Evolutionary conservation across 2,888 invertebrate genomes (phyloP).

Genomic region (Carterocephalus palaemon): DNA sequence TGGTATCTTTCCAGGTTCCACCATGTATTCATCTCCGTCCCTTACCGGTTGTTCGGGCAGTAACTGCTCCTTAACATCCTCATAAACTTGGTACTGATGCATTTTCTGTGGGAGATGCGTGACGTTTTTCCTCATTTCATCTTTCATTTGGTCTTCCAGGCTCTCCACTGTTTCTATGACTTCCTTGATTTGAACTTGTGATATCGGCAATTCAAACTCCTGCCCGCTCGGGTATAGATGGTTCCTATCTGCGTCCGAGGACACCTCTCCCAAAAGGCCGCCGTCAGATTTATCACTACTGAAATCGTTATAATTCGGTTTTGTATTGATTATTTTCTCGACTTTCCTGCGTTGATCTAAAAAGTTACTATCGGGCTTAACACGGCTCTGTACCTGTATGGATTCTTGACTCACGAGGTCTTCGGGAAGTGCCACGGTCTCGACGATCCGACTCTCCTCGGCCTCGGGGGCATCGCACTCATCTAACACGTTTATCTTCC

Average conservation of each 20-base stretch:
- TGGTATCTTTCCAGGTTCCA: conserved; percentile 52
- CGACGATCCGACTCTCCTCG: conserved; percentile 73
- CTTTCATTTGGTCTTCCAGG: conserved; percentile 59
- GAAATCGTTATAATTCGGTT: conserved; percentile 73
- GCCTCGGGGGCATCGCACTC: conserved; percentile 82
- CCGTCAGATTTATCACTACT: conserved; percentile 57
- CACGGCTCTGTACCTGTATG: conserved; percentile 81
- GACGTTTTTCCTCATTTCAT: conserved; percentile 47
- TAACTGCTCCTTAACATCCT: conserved; percentile 54
- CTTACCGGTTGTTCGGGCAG: conserved; percentile 56
- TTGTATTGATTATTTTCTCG: conserved; percentile 71
- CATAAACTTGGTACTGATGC: conserved; percentile 60
- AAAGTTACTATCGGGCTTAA: conserved; percentile 80
- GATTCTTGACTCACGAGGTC: conserved; percentile 75
- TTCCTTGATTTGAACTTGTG: conserved; percentile 63
- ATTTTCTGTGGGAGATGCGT: conserved; percentile 36
- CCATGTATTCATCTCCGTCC: conserved; percentile 61
- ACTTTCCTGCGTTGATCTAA: conserved; percentile 63
- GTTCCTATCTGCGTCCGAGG: conserved; percentile 40
- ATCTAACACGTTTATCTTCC: conserved; percentile 96
- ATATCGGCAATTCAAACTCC: conserved; percentile 70
- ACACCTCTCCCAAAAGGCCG: conserved; percentile 55
- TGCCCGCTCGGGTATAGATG: conserved; percentile 44
- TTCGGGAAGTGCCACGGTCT: conserved; percentile 57
- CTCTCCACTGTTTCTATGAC: conserved; percentile 68